phyloP scores from a whole-genome alignment of 2,113 vertebrate species.

The Heliornis fulica region DNA sequence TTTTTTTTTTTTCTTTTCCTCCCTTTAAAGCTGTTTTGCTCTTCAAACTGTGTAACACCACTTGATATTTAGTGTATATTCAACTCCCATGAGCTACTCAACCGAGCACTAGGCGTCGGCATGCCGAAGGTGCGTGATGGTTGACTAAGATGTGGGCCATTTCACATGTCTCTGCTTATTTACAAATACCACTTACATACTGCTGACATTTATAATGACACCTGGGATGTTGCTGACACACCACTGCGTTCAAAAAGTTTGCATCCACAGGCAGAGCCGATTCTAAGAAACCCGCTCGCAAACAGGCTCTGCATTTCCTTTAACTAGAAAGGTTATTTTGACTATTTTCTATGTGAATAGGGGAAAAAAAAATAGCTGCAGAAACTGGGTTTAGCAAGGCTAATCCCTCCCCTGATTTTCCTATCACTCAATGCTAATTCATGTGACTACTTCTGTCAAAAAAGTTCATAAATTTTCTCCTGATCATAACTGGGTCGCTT shows the following conservation, averaged over 20 bases:
- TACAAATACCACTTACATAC: conserved; percentile 34
- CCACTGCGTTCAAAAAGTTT: background rate
- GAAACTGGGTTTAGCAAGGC: background rate
- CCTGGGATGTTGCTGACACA: conserved; percentile 62
- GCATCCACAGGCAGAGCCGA: background rate
- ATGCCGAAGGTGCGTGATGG: conserved; percentile 20
- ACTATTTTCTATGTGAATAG: background rate
- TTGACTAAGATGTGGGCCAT: conserved; percentile 13
- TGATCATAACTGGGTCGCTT: background rate
- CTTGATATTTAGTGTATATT: conserved; percentile 51
- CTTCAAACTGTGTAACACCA: conserved; percentile 30
- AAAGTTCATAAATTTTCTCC: background rate
- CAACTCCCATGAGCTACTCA: conserved; percentile 16
- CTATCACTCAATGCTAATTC: background rate
- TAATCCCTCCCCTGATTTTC: background rate
- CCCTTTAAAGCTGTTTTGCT: background rate
- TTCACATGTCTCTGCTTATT: conserved; percentile 27
- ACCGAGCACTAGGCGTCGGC: background rate
- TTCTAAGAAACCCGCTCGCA: background rate
- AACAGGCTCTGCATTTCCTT: background rate
- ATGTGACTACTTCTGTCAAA: background rate
- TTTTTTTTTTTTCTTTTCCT: background rate
- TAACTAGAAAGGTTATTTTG: background rate
- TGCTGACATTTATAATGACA: conserved; percentile 53
- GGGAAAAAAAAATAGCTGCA: background rate